phyloP scores from a whole-genome alignment of 2,113 vertebrate genomes.

The Rhinolophus ferrumequinum region DNA sequence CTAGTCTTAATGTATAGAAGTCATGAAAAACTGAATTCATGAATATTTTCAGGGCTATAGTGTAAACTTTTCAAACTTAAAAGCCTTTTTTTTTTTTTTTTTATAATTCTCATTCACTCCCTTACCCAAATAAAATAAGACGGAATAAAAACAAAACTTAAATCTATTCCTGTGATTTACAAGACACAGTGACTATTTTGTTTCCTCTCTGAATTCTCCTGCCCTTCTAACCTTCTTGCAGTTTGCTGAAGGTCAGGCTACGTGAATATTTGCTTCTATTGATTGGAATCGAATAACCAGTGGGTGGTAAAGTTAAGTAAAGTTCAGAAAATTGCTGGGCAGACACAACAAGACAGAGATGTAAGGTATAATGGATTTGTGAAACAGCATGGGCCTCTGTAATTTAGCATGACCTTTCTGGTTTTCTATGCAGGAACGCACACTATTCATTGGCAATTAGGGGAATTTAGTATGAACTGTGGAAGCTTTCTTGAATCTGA shows the following conservation, averaged over 20 bases:
- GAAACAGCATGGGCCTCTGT: slow-evolving; percentile 58
- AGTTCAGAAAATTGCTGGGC: slow-evolving; percentile 75
- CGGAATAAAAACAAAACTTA: neutral
- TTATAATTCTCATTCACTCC: neutral
- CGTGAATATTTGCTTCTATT: slow-evolving; percentile 70
- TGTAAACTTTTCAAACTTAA: neutral
- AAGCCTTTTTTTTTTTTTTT: neutral
- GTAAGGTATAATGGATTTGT: slow-evolving; percentile 43
- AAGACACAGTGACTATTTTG: slow-evolving; percentile 30
- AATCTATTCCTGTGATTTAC: neutral
- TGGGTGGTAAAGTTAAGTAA: slow-evolving; percentile 76
- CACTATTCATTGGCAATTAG: slow-evolving; percentile 62
- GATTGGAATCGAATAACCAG: slow-evolving; percentile 68
- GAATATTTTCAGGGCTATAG: neutral
- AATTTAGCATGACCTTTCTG: slow-evolving; percentile 75
- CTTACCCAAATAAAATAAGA: slow-evolving; percentile 31
- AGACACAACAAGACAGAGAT: slow-evolving; percentile 51
- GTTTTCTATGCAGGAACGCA: neutral
- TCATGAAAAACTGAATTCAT: neutral
- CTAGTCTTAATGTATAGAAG: neutral
- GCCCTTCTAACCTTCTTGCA: slow-evolving; percentile 43
- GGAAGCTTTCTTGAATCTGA: slow-evolving; percentile 32
- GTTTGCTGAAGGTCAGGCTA: slow-evolving; percentile 67
- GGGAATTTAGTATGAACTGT: slow-evolving; percentile 34
- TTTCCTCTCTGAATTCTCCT: slow-evolving; percentile 28